Conservation (phyloP, 2,113 vertebrate species). For the Anthoscopus minutus region DNA sequence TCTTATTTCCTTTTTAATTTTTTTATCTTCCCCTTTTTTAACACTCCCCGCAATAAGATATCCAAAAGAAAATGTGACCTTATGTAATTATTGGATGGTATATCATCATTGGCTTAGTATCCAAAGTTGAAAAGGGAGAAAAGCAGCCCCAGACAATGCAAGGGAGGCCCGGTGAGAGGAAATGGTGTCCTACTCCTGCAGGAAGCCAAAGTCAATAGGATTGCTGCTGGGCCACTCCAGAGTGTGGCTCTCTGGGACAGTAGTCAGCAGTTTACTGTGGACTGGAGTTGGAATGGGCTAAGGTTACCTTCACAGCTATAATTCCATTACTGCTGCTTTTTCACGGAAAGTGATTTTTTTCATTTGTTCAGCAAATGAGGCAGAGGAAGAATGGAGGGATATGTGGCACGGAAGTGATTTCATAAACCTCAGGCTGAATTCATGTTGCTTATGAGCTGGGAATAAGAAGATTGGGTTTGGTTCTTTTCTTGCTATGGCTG, state of each 20-base stretch:
- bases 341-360: slow-evolving; percentile 21
- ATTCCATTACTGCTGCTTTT: slow-evolving; percentile 22
- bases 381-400: background rate
- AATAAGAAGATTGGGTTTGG: background rate
- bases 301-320: slow-evolving; percentile 38
- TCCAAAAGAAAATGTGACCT: background rate
- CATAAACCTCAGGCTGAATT: background rate
- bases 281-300: background rate
- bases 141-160: background rate
- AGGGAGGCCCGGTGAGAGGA: background rate
- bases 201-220: background rate
- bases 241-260: background rate
- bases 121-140: background rate
- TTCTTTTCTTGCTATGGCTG: background rate
- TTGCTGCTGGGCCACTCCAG: background rate
- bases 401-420: slow-evolving; percentile 29
- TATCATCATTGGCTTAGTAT: background rate
- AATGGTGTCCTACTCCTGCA: background rate
- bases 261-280: background rate
- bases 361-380: slow-evolving; percentile 39
- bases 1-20: background rate
- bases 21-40: background rate
- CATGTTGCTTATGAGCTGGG: background rate
- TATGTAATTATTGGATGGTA: background rate
- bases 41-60: background rate